These are phyloP conservation scores for Allophyes oxyacanthae DNA, from an alignment of 2,888 invertebrate species.

Conservation along the genomic window DNA sequence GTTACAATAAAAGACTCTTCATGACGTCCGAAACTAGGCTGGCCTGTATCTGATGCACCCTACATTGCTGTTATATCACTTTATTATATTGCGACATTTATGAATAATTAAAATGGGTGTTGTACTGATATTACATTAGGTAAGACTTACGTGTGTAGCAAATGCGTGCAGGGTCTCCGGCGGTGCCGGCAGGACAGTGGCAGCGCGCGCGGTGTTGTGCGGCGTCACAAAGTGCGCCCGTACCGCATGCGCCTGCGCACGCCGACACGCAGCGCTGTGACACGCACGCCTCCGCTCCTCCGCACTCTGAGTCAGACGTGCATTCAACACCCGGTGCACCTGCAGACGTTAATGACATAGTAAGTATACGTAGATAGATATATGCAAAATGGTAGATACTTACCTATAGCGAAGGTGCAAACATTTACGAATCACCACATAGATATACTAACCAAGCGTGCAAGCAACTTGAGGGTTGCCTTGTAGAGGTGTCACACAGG, in stretches of 20 bases:
- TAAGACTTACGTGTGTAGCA: slow-evolving; percentile 94
- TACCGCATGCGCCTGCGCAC: slow-evolving; percentile 95
- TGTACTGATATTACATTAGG: background rate
- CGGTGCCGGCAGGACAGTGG: slow-evolving; percentile 95
- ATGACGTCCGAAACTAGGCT: too few species aligned
- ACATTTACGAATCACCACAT: background rate
- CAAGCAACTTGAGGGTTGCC: slow-evolving; percentile 96
- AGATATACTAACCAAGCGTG: slow-evolving; percentile 77
- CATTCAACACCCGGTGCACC: slow-evolving; percentile 90
- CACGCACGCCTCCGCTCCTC: slow-evolving; percentile 94
- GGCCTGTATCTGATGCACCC: too few species aligned
- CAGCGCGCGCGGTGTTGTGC: slow-evolving; percentile 94
- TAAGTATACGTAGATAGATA: too few species aligned
- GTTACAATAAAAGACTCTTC: too few species aligned
- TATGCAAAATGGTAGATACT: too few species aligned
- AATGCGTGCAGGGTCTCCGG: slow-evolving; percentile 95
- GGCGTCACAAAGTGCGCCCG: slow-evolving; percentile 94
- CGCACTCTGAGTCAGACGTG: slow-evolving; percentile 92
- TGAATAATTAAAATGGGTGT: too few species aligned
- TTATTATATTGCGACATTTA: too few species aligned
- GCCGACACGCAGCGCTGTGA: slow-evolving; percentile 94
- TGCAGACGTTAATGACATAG: slow-evolving; percentile 51
- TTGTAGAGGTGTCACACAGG: slow-evolving; percentile 92
- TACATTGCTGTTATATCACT: too few species aligned
- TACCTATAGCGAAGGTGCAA: too few species aligned